These are phyloP conservation scores for Armadillidium nasatum DNA, from an alignment of 1,140 invertebrate species.

Conservation along the genomic window DNA sequence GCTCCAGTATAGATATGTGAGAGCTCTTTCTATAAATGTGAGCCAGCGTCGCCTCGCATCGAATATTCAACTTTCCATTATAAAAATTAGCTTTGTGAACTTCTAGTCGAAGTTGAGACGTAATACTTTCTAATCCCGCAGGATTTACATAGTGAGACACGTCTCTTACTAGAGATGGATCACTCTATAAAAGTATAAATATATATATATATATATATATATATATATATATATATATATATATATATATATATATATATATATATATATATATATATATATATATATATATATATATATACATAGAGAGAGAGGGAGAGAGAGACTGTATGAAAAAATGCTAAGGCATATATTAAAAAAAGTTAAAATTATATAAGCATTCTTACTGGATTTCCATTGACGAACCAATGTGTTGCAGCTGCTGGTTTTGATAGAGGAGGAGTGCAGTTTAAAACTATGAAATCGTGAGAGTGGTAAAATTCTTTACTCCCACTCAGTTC, in stretches of 20 bases:
- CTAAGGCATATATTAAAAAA: too few species aligned
- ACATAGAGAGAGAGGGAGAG: not conserved
- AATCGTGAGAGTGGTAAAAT: too few species aligned
- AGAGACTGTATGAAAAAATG: too few species aligned
- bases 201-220: constrained; percentile 10
- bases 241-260: constrained; percentile 13
- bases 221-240: constrained; percentile 8
- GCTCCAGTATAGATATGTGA: constrained; percentile 33
- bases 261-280: constrained; percentile 12
- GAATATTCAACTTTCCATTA: constrained; percentile 28
- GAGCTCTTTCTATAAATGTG: constrained; percentile 31
- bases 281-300: constrained; percentile 6
- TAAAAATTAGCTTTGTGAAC: constrained; percentile 28
- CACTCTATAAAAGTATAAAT: not conserved
- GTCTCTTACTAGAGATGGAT: not conserved
- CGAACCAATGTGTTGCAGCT: too few species aligned
- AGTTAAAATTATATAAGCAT: too few species aligned
- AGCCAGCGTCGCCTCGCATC: constrained; percentile 30
- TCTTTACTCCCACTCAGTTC: too few species aligned
- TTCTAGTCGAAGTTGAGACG: constrained; percentile 19
- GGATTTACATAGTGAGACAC: constrained; percentile 27
- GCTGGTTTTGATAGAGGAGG: too few species aligned
- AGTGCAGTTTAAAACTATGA: too few species aligned
- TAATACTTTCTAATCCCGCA: constrained; percentile 26
- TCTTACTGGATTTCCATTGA: too few species aligned